Evolutionary conservation across 2,888 invertebrate species (phyloP), one percentile per base, ranked within the genome.

Genomic region (Calameuta pallipes): DNA sequence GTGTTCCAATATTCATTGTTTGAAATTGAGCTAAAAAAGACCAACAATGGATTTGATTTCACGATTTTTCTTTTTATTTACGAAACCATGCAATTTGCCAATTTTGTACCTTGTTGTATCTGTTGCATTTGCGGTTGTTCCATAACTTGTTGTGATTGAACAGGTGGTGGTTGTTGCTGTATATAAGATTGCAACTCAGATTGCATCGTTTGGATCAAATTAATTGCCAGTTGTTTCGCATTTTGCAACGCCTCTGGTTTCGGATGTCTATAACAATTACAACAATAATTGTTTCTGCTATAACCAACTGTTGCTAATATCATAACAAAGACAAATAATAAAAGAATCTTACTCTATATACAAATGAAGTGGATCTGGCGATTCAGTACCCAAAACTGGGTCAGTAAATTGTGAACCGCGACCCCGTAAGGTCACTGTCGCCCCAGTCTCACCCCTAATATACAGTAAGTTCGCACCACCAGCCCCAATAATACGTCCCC

Each of bases 181-280:
- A 92, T 92, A 77, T 92, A 92, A 78, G 92, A 90, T 80, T 92
- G 92, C 56, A 92, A 91, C 82, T 93, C 93, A 78, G 93, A 92
- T 83, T 95, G 94, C 90, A 97, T 95, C 9, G 96, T 96, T 92
- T 96, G 96, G 83, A 96, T 95, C 75, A 97, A 93, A 91, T 96
- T 96, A 87, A 95, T 94, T 23, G 96, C 95, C 77, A 96, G 91
- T 82, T 95, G 94, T 86, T 95, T 94, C 30, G 96, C 96, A 84
- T 94, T 94, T 82, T 94, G 94, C 71, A 96, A 91, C 74, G 95
- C 95, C 85, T 95, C 94, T 36, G 94, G 93, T 85, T 95, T 94
- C 15, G 94, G 94, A 92, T 96, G 96, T 88, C 94, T 94, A 87
- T 12, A 85, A 85, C 78, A 37, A 81, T 83, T 70, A 56, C 71